A percentile compares a stretch with the other conserved stretches of the same genome.
Conservation (phyloP, 2,797 vertebrate genomes). For the Falco novaeseelandiae region DNA sequence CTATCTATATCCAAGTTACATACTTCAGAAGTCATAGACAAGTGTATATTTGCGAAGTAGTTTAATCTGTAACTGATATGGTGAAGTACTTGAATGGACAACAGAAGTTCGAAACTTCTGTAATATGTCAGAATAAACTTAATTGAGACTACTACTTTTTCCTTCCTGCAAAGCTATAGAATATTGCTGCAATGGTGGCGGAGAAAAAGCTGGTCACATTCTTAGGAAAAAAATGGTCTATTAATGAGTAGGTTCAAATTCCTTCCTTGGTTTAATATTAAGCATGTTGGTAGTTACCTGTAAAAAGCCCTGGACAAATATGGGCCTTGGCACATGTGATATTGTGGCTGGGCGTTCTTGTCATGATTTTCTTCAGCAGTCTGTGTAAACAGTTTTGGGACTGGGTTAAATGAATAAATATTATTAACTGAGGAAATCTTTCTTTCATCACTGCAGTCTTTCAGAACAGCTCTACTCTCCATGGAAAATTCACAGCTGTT, state of each 20-base stretch:
- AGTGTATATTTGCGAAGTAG: background rate
- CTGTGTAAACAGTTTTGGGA: background rate
- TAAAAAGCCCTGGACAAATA: background rate
- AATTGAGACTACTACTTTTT: background rate
- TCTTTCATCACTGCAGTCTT: background rate
- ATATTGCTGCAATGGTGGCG: background rate
- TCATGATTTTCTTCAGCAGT: background rate
- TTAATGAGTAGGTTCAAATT: background rate
- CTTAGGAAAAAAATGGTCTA: background rate
- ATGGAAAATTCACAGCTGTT: background rate
- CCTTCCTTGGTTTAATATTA: background rate
- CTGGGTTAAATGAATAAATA: background rate
- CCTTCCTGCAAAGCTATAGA: background rate
- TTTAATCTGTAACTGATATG: background rate
- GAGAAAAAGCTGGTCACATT: background rate
- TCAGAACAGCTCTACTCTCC: background rate
- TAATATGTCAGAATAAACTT: background rate
- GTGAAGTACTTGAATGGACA: background rate
- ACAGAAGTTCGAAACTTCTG: background rate
- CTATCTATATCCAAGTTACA: fast-evolving
- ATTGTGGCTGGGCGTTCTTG: background rate
- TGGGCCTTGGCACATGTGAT: fast-evolving
- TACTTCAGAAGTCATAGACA: background rate
- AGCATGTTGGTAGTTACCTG: background rate
- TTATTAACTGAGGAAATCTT: background rate